These are phyloP conservation scores for Amphiura filiformis DNA, from an alignment of 35 echinoderm and acorn worm genomes.

Conservation along the genomic window DNA sequence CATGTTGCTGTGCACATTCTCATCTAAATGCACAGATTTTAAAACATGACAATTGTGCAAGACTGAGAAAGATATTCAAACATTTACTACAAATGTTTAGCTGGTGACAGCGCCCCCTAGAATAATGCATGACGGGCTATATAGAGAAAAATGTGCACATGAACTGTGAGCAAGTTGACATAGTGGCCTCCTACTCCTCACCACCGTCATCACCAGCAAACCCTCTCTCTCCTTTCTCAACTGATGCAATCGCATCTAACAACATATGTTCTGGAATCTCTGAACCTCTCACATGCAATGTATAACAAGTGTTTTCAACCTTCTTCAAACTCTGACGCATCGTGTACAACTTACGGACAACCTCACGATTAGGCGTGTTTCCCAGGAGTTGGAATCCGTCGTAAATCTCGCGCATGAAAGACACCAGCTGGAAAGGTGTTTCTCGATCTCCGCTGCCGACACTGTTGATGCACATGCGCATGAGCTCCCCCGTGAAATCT, in stretches of 20 bases:
- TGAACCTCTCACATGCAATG: slow-evolving; percentile 78
- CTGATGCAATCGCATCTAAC: slow-evolving; percentile 48
- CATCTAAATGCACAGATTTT: no score
- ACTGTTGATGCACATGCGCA: slow-evolving; percentile 86
- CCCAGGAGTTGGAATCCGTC: slow-evolving; percentile 80
- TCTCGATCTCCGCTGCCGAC: slow-evolving; percentile 75
- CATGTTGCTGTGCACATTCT: no score
- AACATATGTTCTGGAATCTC: slow-evolving; percentile 98
- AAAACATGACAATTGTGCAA: no score
- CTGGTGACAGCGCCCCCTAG: no score
- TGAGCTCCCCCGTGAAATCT: slow-evolving; percentile 92
- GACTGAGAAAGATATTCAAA: no score
- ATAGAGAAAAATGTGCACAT: no score
- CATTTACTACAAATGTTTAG: no score
- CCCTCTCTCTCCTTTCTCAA: slow-evolving; percentile 12
- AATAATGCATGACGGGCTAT: no score
- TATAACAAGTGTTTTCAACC: slow-evolving; percentile 94
- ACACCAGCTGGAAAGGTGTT: slow-evolving; percentile 62
- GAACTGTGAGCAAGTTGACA: no score
- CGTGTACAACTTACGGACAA: slow-evolving; percentile 68
- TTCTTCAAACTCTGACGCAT: slow-evolving; percentile 89
- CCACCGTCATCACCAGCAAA: neutral
- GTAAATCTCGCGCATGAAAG: slow-evolving; percentile 73
- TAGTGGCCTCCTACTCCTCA: neutral
- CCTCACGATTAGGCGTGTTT: slow-evolving; percentile 63